These are phyloP conservation scores for Aphelinus atriplicis DNA, from an alignment of 1,140 invertebrate genomes.

Conservation along the genomic window DNA sequence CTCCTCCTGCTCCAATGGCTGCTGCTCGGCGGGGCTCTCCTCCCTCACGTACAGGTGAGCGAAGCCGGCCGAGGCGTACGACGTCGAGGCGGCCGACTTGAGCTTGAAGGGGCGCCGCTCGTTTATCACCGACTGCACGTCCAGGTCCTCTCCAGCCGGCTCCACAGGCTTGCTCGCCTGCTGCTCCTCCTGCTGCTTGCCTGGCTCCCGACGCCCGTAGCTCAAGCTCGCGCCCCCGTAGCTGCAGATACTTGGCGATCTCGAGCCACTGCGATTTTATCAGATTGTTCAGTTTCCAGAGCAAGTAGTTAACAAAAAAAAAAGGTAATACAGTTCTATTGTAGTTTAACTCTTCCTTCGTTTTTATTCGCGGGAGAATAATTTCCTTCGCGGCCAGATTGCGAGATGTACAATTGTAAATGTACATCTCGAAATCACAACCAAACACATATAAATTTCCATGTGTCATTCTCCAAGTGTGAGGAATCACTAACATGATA, in stretches of 20 bases:
- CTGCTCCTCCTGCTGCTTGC: conserved; percentile 23
- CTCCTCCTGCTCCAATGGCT: conserved; percentile 40
- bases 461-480: too few species aligned
- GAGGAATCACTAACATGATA: too few species aligned
- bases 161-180: background rate
- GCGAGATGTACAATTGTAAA: too few species aligned
- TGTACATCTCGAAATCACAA: too few species aligned
- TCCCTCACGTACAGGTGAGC: conserved; percentile 47
- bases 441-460: too few species aligned
- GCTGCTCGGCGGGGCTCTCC: conserved; percentile 34
- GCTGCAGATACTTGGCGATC: conserved; percentile 33
- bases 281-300: background rate
- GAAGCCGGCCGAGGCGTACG: conserved; percentile 34
- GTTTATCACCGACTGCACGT: conserved; percentile 63
- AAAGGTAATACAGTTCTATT: too few species aligned
- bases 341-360: too few species aligned
- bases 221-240: conserved; percentile 11
- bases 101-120: conserved; percentile 60
- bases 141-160: conserved; percentile 47
- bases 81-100: conserved; percentile 36
- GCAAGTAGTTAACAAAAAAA: too few species aligned
- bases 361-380: too few species aligned
- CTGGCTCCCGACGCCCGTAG: conserved; percentile 5
- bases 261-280: conserved; percentile 25
- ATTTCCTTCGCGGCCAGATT: too few species aligned